These are phyloP conservation scores for Paragorgia papillata DNA, from an alignment of 92 coral and sea anemone genomes.

Conservation along the genomic window DNA sequence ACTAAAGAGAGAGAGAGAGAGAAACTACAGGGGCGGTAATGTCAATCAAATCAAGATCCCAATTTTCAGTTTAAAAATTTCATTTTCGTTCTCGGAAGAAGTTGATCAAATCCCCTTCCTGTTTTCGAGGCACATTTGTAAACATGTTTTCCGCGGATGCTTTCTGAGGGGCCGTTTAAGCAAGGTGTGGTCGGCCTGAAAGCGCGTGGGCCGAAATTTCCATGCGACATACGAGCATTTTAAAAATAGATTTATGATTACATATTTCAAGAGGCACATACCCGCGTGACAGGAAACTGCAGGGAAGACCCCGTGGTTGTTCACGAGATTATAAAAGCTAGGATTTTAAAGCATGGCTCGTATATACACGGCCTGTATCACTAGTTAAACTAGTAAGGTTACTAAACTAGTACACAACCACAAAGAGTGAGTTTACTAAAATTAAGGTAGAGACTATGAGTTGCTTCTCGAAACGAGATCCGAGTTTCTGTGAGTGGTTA, in stretches of 20 bases:
- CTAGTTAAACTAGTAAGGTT: no score
- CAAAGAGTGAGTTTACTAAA: no score
- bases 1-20: no score
- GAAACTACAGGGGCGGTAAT: no score
- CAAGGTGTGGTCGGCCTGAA: background rate
- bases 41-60: background rate
- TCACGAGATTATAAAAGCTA: background rate
- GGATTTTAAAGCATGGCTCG: background rate
- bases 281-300: no score
- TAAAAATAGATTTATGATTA: background rate
- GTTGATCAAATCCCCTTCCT: background rate
- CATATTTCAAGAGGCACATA: background rate
- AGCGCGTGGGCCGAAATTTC: background rate
- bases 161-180: background rate
- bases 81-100: background rate
- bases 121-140: background rate
- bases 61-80: background rate
- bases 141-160: background rate
- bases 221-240: background rate
- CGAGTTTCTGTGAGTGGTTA: constrained; percentile 2
- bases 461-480: background rate
- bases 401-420: no score
- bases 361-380: background rate
- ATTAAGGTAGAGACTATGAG: no score
- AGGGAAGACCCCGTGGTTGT: background rate